These are phyloP conservation scores for Vulpes lagopus DNA, from an alignment of 2,113 vertebrate species.

Conservation along the genomic window DNA sequence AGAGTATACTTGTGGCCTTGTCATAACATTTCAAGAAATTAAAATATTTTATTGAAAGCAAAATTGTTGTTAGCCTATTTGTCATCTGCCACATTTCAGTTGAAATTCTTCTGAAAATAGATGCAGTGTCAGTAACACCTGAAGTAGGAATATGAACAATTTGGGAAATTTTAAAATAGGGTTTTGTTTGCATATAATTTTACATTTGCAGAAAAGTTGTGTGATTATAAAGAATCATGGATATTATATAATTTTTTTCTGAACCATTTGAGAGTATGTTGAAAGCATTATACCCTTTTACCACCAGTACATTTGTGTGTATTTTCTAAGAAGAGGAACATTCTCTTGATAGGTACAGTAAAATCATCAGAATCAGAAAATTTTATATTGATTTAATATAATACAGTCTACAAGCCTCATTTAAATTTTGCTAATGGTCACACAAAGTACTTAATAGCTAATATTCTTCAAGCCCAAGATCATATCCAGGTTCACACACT, in stretches of 20 bases:
- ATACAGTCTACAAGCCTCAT: neutral
- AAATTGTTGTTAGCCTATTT: conserved; percentile 29
- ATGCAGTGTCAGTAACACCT: neutral
- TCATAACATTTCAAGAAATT: conserved; percentile 40
- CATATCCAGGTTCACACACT: neutral
- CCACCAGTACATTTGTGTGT: neutral
- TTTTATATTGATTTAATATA: conserved; percentile 10
- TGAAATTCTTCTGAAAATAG: conserved; percentile 36
- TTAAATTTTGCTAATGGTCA: conserved; percentile 8
- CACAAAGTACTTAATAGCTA: neutral
- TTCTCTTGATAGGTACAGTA: neutral
- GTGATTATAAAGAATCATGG: neutral
- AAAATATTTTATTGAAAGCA: conserved; percentile 51
- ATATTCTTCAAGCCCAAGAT: neutral
- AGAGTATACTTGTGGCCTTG: neutral
- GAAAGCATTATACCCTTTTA: conserved; percentile 10
- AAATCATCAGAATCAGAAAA: neutral
- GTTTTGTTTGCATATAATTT: conserved; percentile 22
- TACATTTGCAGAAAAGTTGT: neutral
- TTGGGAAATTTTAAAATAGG: neutral
- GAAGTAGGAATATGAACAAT: neutral
- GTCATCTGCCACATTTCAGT: neutral
- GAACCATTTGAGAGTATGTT: neutral
- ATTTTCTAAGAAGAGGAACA: neutral
- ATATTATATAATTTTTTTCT: neutral